Base-by-base conservation (phyloP, 1,140 invertebrate species). In the Drosophila persimilis region DNA sequence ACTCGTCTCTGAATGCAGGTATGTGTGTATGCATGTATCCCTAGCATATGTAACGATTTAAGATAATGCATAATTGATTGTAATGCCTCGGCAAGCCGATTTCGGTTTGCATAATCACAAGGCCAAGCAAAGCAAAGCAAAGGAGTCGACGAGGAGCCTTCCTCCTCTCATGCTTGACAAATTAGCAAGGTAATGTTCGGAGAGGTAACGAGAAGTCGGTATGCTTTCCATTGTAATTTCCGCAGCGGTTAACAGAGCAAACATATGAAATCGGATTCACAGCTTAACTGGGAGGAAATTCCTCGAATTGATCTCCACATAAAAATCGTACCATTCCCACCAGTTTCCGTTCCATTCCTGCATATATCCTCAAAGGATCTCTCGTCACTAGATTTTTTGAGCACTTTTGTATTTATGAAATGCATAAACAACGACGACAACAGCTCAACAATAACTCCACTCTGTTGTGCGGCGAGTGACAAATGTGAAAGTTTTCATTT, bases 1-100 rank as follows among this genome's bases (percentile, higher is more conserved):
- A 39, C 35, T 13, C 11, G 11, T 13, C 6, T 11, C 45, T 54
- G 65, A 3, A 9, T 59, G 17, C 2, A 47, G 15, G 6, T 66
- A 17, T n/a, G 29, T 48, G 44, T n/a, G 8, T 50, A 31, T 46
- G 11, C 47, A 8, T 43, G 46, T 50, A 29, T 51, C 54, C 15
- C 45, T 52, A 58, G 53, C 69, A 67, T 62, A 77, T 78, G 76
- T 78, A 74, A 77, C 69, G 76, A 78, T 77, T 78, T 78, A 73
- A 78, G 74, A 67, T 77, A 73, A 73, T 78, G 74, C 74, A 78
- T 78, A 78, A 78, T 78, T 78, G 75, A 77, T 77, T 77, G 73
- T 62, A 76, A 77, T 76, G 75, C 67, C 48, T 46, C 46, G 73
- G 62, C 66, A 77, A 77, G 73, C 73, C 66, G 75, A 77, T 72